A percentile compares a stretch with the other conserved stretches of the same genome.
phyloP scores from a whole-genome alignment of 2,888 invertebrate species.

The Hydrotaea cyrtoneurina region DNA sequence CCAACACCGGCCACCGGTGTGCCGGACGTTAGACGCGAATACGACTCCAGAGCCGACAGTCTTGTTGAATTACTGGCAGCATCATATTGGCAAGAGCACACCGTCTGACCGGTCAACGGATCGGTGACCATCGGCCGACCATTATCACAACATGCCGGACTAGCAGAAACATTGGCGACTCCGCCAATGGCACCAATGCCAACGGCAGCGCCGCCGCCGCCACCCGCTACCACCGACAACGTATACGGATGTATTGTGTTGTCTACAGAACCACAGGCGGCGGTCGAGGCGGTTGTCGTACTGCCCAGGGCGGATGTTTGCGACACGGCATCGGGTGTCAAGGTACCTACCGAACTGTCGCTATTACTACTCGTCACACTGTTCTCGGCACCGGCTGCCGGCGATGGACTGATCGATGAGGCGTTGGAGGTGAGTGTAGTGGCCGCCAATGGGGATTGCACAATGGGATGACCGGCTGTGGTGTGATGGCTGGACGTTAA shows the following conservation, averaged over 20 bases:
- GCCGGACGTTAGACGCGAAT: conserved; percentile 61
- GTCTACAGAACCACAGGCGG: conserved; percentile 52
- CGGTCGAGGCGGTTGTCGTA: conserved; percentile 71
- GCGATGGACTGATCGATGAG: conserved; percentile 81
- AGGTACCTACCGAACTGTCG: conserved; percentile 64
- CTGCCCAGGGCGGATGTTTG: conserved; percentile 74
- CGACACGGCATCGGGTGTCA: conserved; percentile 70
- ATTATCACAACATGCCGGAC: conserved; percentile 90
- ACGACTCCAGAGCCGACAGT: conserved; percentile 61
- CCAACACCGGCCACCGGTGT: conserved; percentile 87
- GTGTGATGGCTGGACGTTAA: conserved; percentile 69
- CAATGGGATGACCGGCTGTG: conserved; percentile 60
- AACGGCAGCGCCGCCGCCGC: too few relatives aligned
- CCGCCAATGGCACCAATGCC: conserved; percentile 74
- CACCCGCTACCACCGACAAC: conserved; percentile 9
- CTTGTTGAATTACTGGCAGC: conserved; percentile 83
- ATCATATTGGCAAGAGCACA: conserved; percentile 97
- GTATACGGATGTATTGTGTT: conserved; percentile 57
- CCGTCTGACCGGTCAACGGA: conserved; percentile 94
- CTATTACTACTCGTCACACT: conserved; percentile 60
- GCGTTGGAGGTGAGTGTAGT: conserved; percentile 73
- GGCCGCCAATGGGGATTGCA: conserved; percentile 68
- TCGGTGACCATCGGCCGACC: conserved; percentile 95
- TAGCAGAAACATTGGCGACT: not conserved
- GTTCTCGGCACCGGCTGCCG: conserved; percentile 73